Percentiles rank a stretch among this genome's conserved stretches.
phyloP scores from a whole-genome alignment of 2,113 vertebrate genomes.

The Dinomys branickii region DNA sequence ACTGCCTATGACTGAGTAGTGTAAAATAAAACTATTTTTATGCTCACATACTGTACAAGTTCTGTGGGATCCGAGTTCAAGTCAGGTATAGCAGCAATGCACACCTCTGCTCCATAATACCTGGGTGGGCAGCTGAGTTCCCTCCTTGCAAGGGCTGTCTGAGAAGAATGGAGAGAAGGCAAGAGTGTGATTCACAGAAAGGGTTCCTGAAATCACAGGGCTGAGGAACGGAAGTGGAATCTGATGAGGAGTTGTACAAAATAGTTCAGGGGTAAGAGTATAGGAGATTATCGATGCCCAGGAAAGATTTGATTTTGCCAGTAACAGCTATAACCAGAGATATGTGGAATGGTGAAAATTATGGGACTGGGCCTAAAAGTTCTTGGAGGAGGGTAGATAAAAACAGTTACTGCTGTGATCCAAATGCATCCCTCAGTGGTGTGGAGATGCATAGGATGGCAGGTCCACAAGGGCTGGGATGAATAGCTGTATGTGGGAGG shows the following conservation, averaged over 20 bases:
- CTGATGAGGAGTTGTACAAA: neutral
- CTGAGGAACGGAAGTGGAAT: neutral
- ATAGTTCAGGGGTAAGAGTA: neutral
- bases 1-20: neutral
- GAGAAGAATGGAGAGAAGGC: neutral
- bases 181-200: neutral
- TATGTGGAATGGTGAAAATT: neutral
- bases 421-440: neutral
- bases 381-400: neutral
- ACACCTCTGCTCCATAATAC: neutral
- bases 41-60: neutral
- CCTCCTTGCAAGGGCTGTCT: neutral
- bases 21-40: conserved; percentile 22
- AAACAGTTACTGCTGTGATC: neutral
- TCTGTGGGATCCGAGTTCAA: neutral
- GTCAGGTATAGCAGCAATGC: neutral
- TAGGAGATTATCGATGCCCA: neutral
- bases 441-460: neutral
- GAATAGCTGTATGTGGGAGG: neutral
- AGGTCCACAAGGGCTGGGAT: neutral
- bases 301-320: neutral
- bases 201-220: neutral
- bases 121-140: neutral
- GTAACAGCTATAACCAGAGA: neutral
- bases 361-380: neutral